Percentiles rank a stretch among this genome's conserved stretches.
Conservation (phyloP, 2,888 invertebrate species). For the Eilema depressum region DNA sequence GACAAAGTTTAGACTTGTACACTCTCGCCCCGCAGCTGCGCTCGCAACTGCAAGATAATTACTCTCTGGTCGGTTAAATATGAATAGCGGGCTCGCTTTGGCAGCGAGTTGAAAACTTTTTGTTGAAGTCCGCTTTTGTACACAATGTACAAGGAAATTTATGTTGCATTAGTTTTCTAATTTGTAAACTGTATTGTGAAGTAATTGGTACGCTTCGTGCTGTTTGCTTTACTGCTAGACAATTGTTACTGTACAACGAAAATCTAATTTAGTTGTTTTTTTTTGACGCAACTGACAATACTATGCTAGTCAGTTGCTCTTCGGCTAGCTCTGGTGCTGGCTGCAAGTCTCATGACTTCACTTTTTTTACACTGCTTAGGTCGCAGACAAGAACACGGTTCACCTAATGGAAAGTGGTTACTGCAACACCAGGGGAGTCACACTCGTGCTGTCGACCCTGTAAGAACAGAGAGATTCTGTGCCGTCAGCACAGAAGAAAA, state of each 20-base stretch:
- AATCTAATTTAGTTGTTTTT: background rate
- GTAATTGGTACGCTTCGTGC: background rate
- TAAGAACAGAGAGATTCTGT: no score
- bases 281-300: background rate
- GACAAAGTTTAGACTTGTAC: conserved; percentile 41
- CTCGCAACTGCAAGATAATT: conserved; percentile 41
- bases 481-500: no score
- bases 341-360: no score
- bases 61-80: conserved; percentile 42
- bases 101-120: conserved; percentile 12
- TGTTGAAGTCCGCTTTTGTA: conserved; percentile 7
- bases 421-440: no score
- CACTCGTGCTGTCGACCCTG: no score
- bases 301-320: no score
- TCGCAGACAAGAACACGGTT: no score
- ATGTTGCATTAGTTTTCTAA: background rate
- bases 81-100: conserved; percentile 34
- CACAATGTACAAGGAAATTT: conserved; percentile 1
- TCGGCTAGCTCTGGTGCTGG: no score
- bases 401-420: no score
- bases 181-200: background rate
- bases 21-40: conserved; percentile 28
- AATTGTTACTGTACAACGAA: background rate
- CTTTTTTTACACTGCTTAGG: no score
- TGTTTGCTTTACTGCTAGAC: background rate